A percentile compares a stretch with the other conserved stretches of the same genome.
Evolutionary conservation across 2,888 invertebrate genomes (phyloP).

Genomic region (Volucella inanis): DNA sequence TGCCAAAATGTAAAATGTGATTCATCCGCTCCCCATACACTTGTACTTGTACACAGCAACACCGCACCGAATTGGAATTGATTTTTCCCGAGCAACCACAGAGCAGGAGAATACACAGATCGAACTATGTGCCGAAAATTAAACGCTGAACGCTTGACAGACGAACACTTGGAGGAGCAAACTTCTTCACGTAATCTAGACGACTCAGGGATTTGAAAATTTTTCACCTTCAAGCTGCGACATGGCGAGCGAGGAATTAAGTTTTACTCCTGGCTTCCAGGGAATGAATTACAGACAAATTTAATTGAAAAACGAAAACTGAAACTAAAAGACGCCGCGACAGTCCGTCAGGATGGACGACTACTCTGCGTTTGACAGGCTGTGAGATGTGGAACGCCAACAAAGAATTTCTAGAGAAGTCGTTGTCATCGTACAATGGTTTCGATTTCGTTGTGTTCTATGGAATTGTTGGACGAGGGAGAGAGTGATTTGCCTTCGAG

Average conservation of each 20-base stretch:
- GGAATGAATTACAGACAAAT: slow-evolving; percentile 4
- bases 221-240: slow-evolving; percentile 26
- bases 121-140: background rate
- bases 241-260: slow-evolving; percentile 28
- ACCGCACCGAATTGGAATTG: slow-evolving; percentile 66
- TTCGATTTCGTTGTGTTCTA: slow-evolving; percentile 54
- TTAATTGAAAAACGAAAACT: slow-evolving; percentile 40
- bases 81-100: slow-evolving; percentile 65
- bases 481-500: slow-evolving; percentile 30
- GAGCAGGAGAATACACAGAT: slow-evolving; percentile 9
- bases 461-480: background rate
- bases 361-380: slow-evolving; percentile 68
- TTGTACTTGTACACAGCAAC: background rate
- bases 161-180: background rate
- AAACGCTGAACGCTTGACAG: background rate
- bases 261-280: slow-evolving; percentile 9
- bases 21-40: slow-evolving; percentile 44
- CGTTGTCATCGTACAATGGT: slow-evolving; percentile 3
- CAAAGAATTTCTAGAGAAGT: slow-evolving; percentile 51
- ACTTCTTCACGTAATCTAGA: background rate
- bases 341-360: slow-evolving; percentile 54
- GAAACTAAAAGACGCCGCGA: slow-evolving; percentile 54
- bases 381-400: slow-evolving; percentile 29
- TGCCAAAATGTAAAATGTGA: slow-evolving; percentile 41
- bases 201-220: slow-evolving; percentile 4